Conservation (phyloP, 2,888 invertebrate genomes). For the Globia sparganii region DNA sequence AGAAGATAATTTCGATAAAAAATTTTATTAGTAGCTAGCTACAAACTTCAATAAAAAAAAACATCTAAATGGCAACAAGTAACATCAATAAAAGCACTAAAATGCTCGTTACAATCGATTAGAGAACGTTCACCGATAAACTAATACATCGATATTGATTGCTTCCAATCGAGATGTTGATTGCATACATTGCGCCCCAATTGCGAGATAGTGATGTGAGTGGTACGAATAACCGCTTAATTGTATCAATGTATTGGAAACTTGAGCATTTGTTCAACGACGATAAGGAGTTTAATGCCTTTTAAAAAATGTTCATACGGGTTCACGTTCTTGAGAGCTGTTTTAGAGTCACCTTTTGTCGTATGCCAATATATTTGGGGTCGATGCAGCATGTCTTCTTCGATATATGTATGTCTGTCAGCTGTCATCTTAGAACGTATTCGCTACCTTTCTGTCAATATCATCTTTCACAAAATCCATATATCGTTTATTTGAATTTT, state of each 20-base stretch:
- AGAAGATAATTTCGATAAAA: not conserved
- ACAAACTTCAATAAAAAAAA: slow-evolving; percentile 33
- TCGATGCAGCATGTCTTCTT: not conserved
- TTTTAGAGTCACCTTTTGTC: not conserved
- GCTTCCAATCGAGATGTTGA: slow-evolving; percentile 60
- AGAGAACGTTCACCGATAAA: slow-evolving; percentile 54
- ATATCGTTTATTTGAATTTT: not conserved
- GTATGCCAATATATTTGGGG: not conserved
- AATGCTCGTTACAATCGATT: slow-evolving; percentile 57
- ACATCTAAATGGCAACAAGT: slow-evolving; percentile 46
- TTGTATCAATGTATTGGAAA: slow-evolving; percentile 51
- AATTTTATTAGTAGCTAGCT: slow-evolving; percentile 7
- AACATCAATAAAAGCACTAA: slow-evolving; percentile 49
- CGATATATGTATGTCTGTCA: not conserved
- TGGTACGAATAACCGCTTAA: slow-evolving; percentile 54
- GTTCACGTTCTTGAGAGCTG: slow-evolving; percentile 3
- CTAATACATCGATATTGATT: slow-evolving; percentile 59
- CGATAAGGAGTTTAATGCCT: slow-evolving; percentile 21
- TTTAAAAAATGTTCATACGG: not conserved
- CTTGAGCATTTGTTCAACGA: slow-evolving; percentile 28
- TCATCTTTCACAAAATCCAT: not conserved
- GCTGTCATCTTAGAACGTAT: not conserved
- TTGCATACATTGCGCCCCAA: slow-evolving; percentile 58
- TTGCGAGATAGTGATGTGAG: slow-evolving; percentile 56
- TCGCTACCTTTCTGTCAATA: not conserved